Evolutionary conservation across 2,797 vertebrate species (phyloP).

Genomic region (Urosaurus nigricauda): DNA sequence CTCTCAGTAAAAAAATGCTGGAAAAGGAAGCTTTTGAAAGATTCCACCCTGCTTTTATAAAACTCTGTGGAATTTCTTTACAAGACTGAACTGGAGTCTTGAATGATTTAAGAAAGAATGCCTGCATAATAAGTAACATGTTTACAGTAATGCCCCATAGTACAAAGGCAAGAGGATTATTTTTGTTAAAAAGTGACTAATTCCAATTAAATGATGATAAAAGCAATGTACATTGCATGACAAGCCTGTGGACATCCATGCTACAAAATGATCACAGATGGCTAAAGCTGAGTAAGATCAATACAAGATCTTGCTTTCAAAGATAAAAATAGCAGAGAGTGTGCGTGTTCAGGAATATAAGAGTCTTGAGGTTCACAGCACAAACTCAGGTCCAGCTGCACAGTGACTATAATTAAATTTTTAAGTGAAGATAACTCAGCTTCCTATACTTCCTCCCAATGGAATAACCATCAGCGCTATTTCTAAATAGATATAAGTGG

Average conservation of each 20-base stretch:
- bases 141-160: background rate
- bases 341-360: background rate
- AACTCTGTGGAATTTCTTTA: background rate
- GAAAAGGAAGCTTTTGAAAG: background rate
- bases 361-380: background rate
- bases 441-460: background rate
- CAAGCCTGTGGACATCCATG: background rate
- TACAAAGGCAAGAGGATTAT: background rate
- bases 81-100: background rate
- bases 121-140: background rate
- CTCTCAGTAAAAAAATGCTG: background rate
- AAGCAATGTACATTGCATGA: conserved; percentile 5
- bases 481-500: background rate
- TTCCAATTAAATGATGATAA: background rate
- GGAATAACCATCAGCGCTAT: background rate
- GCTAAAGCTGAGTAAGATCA: conserved; percentile 10
- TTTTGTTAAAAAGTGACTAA: background rate
- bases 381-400: background rate
- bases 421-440: background rate
- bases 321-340: conserved; percentile 12
- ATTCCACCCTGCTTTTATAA: background rate
- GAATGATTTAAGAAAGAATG: background rate
- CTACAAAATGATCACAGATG: conserved; percentile 23
- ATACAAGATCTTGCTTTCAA: background rate
- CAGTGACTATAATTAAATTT: background rate